A percentile compares a stretch with the other conserved stretches of the same genome.
Evolutionary conservation across 1,140 invertebrate genomes (phyloP).

Genomic region (Drosophila leontia): DNA sequence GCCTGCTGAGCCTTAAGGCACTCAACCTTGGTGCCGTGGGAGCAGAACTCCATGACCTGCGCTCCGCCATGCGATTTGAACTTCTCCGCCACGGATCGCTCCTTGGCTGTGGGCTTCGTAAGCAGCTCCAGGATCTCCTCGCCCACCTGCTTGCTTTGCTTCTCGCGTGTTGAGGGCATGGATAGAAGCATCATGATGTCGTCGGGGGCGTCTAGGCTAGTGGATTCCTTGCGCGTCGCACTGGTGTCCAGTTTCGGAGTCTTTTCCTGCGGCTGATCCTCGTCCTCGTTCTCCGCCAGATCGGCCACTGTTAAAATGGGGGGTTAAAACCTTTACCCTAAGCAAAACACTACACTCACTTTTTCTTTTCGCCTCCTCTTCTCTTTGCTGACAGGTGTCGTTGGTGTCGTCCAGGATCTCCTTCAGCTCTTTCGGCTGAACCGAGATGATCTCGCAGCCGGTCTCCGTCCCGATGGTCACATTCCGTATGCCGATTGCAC

Average conservation of each 20-base stretch:
- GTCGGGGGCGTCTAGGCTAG: constrained; percentile 86
- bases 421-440: constrained; percentile 90
- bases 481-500: constrained; percentile 91
- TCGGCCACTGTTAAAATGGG: constrained; percentile 44
- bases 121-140: constrained; percentile 98
- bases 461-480: constrained; percentile 87
- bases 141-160: constrained; percentile 97
- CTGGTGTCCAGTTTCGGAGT: constrained; percentile 36
- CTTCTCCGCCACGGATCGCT: constrained; percentile 95
- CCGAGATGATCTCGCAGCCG: constrained; percentile 88
- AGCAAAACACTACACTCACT: constrained; percentile 41
- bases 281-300: constrained; percentile 17
- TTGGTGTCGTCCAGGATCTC: constrained; percentile 88
- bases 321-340: too few relatives aligned
- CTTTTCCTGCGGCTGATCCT: constrained; percentile 52
- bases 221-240: constrained; percentile 83
- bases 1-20: constrained; percentile 89
- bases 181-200: constrained; percentile 93
- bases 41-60: constrained; percentile 98
- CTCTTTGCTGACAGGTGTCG: constrained; percentile 75
- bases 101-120: constrained; percentile 98
- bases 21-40: constrained; percentile 96
- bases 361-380: constrained; percentile 84
- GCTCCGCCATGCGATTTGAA: constrained; percentile 97
- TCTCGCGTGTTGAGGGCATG: constrained; percentile 97